These are phyloP conservation scores for Chelidonichthys spinosus DNA, from an alignment of 2,797 vertebrate genomes.

Conservation along the genomic window DNA sequence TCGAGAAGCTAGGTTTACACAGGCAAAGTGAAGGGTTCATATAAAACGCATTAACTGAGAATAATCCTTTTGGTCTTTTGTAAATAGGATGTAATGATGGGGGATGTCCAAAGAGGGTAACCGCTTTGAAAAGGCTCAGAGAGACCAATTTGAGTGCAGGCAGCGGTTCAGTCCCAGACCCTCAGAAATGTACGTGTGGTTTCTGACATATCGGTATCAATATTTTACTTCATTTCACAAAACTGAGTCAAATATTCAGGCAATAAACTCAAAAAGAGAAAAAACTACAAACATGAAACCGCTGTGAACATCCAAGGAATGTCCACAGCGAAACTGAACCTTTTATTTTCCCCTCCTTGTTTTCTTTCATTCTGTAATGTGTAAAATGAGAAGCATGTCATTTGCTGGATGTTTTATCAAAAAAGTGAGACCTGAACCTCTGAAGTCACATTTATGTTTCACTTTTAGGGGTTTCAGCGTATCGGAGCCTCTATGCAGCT, in stretches of 20 bases:
- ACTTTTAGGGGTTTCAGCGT: constrained; percentile 3
- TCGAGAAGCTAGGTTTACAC: constrained; percentile 70
- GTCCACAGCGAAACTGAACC: constrained; percentile 13
- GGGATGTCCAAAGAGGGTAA: constrained; percentile 57
- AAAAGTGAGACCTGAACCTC: constrained; percentile 23
- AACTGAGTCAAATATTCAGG: constrained; percentile 3
- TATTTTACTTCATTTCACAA: constrained; percentile 28
- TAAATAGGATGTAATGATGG: constrained; percentile 77
- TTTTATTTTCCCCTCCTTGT: background rate
- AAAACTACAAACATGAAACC: constrained; percentile 14
- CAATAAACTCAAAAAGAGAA: background rate
- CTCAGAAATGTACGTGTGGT: constrained; percentile 30
- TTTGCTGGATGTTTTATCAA: constrained; percentile 20
- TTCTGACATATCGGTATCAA: constrained; percentile 37
- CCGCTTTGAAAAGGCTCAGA: constrained; percentile 49
- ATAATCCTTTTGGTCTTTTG: constrained; percentile 70
- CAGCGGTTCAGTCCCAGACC: constrained; percentile 39
- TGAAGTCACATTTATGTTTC: constrained; percentile 22
- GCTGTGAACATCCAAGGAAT: constrained; percentile 11
- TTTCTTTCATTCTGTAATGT: background rate
- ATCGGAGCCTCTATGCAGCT: background rate
- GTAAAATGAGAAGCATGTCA: constrained; percentile 33
- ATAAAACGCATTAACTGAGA: constrained; percentile 73
- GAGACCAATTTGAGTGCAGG: constrained; percentile 43
- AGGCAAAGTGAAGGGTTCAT: constrained; percentile 70